These are phyloP conservation scores for Cardiocondyla obscurior DNA, from an alignment of 1,140 invertebrate genomes.

Conservation along the genomic window DNA sequence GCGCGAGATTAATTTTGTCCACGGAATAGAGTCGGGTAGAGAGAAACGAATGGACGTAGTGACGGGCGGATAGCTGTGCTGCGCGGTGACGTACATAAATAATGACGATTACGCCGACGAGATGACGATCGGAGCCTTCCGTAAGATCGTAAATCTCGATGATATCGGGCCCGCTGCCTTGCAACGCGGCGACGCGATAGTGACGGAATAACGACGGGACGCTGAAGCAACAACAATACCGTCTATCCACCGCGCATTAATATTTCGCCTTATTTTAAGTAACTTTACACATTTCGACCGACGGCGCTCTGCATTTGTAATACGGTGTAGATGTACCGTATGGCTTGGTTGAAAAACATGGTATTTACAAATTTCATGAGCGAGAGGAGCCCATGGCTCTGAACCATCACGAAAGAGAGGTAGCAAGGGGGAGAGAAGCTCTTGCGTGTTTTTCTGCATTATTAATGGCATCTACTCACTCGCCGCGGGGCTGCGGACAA, in stretches of 20 bases:
- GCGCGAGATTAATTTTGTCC: not conserved
- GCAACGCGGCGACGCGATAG: not conserved
- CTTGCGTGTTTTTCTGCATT: slow-evolving; percentile 42
- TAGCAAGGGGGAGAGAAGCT: not conserved
- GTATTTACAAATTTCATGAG: slow-evolving; percentile 37
- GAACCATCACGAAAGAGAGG: not conserved
- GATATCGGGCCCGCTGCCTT: not conserved
- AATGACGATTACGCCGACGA: slow-evolving; percentile 10
- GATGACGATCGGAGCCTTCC: slow-evolving; percentile 3
- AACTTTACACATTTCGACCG: slow-evolving; percentile 20
- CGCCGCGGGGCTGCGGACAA: not conserved
- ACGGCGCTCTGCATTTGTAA: slow-evolving; percentile 8
- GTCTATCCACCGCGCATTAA: slow-evolving; percentile 12
- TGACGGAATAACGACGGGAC: not conserved
- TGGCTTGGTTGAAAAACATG: slow-evolving; percentile 17
- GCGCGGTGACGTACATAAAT: not conserved
- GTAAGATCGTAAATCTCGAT: slow-evolving; percentile 41
- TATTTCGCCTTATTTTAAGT: slow-evolving; percentile 36
- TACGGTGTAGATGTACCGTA: not conserved
- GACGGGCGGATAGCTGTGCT: not conserved
- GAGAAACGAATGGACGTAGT: not conserved
- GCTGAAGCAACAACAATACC: slow-evolving; percentile 15
- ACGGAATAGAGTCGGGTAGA: not conserved
- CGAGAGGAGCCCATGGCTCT: slow-evolving; percentile 19
- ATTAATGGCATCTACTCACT: slow-evolving; percentile 15